Percentiles rank a stretch among this genome's conserved stretches.
phyloP scores from a whole-genome alignment of 2,113 vertebrate genomes.

The Nothoprocta perdicaria region DNA sequence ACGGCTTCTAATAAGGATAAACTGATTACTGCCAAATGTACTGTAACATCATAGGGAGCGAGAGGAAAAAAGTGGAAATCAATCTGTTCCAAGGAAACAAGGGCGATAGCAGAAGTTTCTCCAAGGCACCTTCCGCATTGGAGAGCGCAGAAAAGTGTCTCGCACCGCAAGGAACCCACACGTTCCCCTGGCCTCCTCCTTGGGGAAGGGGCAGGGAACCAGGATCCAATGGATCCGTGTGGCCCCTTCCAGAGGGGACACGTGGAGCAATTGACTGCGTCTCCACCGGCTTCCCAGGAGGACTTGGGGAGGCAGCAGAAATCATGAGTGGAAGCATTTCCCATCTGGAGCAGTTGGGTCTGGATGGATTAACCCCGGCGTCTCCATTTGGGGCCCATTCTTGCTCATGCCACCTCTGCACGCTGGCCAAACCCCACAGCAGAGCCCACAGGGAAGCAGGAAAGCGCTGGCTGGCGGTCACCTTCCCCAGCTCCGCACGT shows the following conservation, averaged over 20 bases:
- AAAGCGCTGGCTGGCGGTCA: background rate
- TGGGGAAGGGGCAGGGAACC: background rate
- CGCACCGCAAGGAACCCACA: no score
- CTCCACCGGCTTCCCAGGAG: background rate
- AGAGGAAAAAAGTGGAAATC: background rate
- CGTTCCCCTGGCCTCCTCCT: no score
- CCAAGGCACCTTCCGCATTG: conserved; percentile 15
- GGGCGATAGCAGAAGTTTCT: conserved; percentile 21
- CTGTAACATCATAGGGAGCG: conserved; percentile 18
- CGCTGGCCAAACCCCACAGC: rapidly evolving
- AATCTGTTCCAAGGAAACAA: conserved; percentile 50
- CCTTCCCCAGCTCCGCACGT: background rate
- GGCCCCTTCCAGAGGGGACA: background rate
- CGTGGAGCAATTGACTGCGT: background rate
- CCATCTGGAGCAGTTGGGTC: background rate
- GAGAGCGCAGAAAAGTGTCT: background rate
- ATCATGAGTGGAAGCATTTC: background rate
- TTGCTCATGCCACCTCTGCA: background rate
- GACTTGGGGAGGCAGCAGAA: background rate
- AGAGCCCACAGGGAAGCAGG: background rate
- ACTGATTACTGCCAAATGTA: conserved; percentile 80
- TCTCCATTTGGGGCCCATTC: conserved; percentile 28
- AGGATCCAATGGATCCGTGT: background rate
- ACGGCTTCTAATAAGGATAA: conserved; percentile 79
- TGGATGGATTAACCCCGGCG: background rate